A percentile compares a stretch with the other conserved stretches of the same genome.
Evolutionary conservation across 2,888 invertebrate genomes (phyloP).

Genomic region (Iphiclides podalirius): DNA sequence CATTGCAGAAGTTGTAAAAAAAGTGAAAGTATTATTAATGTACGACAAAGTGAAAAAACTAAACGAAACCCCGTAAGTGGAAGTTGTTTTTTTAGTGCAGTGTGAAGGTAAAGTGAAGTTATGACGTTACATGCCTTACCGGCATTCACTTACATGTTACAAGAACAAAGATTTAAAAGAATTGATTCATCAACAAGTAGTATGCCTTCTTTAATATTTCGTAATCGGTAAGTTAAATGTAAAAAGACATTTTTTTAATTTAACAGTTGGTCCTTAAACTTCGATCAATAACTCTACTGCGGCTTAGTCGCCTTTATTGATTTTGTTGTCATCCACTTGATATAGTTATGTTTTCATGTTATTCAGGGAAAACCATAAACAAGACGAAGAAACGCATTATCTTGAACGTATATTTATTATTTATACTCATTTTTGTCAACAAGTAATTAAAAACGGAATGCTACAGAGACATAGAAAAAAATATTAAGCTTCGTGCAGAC

Average conservation of each 20-base stretch:
- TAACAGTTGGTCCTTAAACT: constrained; percentile 24
- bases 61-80: constrained; percentile 47
- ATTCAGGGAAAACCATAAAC: too few species aligned
- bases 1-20: constrained; percentile 41
- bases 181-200: constrained; percentile 64
- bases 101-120: constrained; percentile 65
- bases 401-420: too few species aligned
- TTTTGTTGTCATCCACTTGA: constrained; percentile 27
- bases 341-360: not conserved
- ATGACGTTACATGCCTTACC: constrained; percentile 78
- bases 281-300: constrained; percentile 34
- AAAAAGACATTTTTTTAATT: constrained; percentile 36
- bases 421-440: too few species aligned
- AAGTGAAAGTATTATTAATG: constrained; percentile 47
- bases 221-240: constrained; percentile 79
- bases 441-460: too few species aligned
- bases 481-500: too few species aligned
- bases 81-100: constrained; percentile 50
- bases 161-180: constrained; percentile 69
- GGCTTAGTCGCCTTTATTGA: constrained; percentile 47
- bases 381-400: too few species aligned
- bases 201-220: constrained; percentile 83
- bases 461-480: too few species aligned
- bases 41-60: constrained; percentile 49
- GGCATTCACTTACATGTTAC: constrained; percentile 71